phyloP scores from a whole-genome alignment of 64 coral and sea anemone species.

The Platygyra sinensis region DNA sequence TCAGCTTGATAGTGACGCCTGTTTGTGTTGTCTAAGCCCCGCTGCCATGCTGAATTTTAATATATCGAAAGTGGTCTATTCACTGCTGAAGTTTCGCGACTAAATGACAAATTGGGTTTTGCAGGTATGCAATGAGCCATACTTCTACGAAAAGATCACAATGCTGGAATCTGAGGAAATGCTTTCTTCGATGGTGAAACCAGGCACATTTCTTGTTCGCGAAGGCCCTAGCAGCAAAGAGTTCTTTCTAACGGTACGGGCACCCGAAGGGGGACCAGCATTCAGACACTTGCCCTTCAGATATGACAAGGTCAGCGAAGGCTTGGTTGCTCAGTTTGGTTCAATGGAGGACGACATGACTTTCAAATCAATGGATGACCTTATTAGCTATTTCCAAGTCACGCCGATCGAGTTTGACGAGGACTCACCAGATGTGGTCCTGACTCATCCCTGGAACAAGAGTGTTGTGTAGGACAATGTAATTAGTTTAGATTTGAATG shows the following conservation, averaged over 20 bases:
- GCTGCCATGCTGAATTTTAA: too few relatives aligned
- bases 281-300: slow-evolving; percentile 51
- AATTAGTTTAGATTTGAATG: neutral
- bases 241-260: slow-evolving; percentile 37
- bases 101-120: neutral
- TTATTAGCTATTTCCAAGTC: slow-evolving; percentile 53
- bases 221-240: slow-evolving; percentile 22
- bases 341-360: slow-evolving; percentile 17
- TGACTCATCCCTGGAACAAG: slow-evolving; percentile 45
- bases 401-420: slow-evolving; percentile 64
- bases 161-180: slow-evolving; percentile 49
- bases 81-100: neutral
- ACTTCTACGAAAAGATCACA: slow-evolving; percentile 47
- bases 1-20: too few relatives aligned
- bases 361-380: slow-evolving; percentile 30
- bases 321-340: slow-evolving; percentile 28
- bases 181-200: slow-evolving; percentile 32
- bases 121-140: slow-evolving; percentile 20
- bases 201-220: slow-evolving; percentile 56
- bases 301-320: slow-evolving; percentile 9
- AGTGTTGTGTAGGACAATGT: neutral
- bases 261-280: slow-evolving; percentile 45
- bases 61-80: neutral
- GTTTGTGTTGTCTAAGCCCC: too few relatives aligned
- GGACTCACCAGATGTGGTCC: slow-evolving; percentile 49